A percentile compares a stretch with the other conserved stretches of the same genome.
Evolutionary conservation across 2,113 vertebrate genomes (phyloP).

Genomic region (Nesoenas mayeri): DNA sequence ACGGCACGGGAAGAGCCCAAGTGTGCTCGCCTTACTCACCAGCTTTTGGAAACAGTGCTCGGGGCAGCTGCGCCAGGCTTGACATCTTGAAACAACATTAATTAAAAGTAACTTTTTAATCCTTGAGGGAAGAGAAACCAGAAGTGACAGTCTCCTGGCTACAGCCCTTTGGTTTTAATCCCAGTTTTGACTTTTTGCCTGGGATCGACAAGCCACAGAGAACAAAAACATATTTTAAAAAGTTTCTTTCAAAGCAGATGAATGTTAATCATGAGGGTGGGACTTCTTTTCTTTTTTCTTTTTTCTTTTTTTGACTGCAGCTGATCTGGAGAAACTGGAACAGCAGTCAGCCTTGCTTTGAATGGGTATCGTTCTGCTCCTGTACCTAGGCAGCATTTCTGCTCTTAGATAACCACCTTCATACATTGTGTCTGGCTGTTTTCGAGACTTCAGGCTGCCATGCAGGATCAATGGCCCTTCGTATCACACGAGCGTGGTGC

Average conservation of each 20-base stretch:
- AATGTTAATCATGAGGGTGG: conserved; percentile 30
- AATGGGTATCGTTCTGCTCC: not conserved
- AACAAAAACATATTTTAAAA: conserved; percentile 52
- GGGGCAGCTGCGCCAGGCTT: not conserved
- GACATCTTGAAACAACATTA: conserved; percentile 40
- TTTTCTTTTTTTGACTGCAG: not conserved
- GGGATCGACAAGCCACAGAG: conserved; percentile 12
- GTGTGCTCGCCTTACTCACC: not conserved
- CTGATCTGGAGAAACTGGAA: not conserved
- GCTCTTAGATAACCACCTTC: accelerated
- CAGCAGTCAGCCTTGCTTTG: not conserved
- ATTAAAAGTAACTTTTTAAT: conserved; percentile 51
- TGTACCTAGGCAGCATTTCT: not conserved
- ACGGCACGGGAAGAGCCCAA: not conserved
- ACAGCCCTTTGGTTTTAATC: conserved; percentile 18
- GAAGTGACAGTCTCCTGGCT: conserved; percentile 50
- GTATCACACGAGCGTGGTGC: not conserved
- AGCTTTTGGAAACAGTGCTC: not conserved
- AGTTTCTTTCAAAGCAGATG: conserved; percentile 32
- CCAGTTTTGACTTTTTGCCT: conserved; percentile 51
- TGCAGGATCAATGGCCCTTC: not conserved
- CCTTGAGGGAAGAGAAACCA: conserved; percentile 34
- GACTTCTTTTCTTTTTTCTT: not conserved
- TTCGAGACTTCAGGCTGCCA: not conserved
- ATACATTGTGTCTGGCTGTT: not conserved